These are phyloP conservation scores for Suncus etruscus DNA, from an alignment of 2,113 vertebrate genomes.

Conservation along the genomic window DNA sequence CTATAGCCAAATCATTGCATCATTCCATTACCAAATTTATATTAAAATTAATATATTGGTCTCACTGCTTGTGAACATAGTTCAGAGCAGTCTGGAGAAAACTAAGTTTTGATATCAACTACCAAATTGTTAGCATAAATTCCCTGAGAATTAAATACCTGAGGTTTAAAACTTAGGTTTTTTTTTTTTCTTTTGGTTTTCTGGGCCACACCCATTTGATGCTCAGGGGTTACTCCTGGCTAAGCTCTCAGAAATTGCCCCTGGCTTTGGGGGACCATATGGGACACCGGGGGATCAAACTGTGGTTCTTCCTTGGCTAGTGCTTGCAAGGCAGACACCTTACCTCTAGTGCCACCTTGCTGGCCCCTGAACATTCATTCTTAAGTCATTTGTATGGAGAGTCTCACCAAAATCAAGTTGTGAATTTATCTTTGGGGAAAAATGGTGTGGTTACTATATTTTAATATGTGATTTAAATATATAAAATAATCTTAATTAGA, in stretches of 20 bases:
- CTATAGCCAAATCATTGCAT: not conserved
- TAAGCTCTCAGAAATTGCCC: no score
- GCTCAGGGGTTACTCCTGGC: no score
- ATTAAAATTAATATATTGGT: not conserved
- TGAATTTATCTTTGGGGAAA: slow-evolving; percentile 14
- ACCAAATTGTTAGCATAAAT: not conserved
- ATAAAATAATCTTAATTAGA: slow-evolving; percentile 11
- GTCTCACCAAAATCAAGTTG: slow-evolving; percentile 32
- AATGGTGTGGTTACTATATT: not conserved
- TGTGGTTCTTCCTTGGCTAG: no score
- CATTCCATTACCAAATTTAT: not conserved
- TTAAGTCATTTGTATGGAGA: not conserved
- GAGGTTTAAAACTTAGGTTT: not conserved
- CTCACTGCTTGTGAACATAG: not conserved
- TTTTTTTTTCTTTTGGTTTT: no score
- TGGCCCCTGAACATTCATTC: not conserved
- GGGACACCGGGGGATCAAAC: no score
- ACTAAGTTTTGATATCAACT: not conserved
- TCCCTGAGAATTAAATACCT: not conserved
- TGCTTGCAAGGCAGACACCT: no score
- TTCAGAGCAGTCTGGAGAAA: slow-evolving; percentile 27
- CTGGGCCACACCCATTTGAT: no score
- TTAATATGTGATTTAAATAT: slow-evolving; percentile 15
- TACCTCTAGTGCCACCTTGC: no score
- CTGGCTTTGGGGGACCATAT: no score